phyloP scores from a whole-genome alignment of 2,797 vertebrate species.

The Schizothorax lantsangensis region DNA sequence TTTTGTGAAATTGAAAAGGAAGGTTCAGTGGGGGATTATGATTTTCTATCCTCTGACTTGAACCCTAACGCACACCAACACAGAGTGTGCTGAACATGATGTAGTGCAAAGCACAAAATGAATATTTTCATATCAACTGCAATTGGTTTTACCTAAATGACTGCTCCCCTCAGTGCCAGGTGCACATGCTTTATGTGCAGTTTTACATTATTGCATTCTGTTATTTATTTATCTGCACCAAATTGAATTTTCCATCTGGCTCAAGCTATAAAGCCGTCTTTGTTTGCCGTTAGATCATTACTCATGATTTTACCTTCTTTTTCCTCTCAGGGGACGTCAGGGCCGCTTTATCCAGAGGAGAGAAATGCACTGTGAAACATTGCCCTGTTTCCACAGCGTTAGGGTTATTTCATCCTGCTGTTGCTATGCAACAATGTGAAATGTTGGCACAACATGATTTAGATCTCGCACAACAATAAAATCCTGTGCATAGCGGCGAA shows the following conservation, averaged over 20 bases:
- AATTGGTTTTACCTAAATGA: constrained; percentile 57
- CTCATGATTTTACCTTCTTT: constrained; percentile 62
- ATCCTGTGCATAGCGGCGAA: constrained; percentile 58
- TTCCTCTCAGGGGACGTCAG: constrained; percentile 62
- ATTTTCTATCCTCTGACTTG: constrained; percentile 27
- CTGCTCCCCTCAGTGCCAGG: constrained; percentile 55
- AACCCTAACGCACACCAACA: constrained; percentile 8
- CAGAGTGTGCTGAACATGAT: constrained; percentile 32
- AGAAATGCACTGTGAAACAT: constrained; percentile 65
- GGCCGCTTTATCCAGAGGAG: constrained; percentile 64
- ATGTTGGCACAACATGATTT: constrained; percentile 69
- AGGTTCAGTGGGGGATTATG: neutral
- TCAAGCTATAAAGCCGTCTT: constrained; percentile 64
- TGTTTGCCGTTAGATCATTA: constrained; percentile 63
- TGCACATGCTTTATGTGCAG: constrained; percentile 61
- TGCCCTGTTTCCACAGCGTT: constrained; percentile 63
- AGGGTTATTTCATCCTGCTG: constrained; percentile 64
- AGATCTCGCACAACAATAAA: constrained; percentile 67
- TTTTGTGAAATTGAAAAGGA: constrained; percentile 32
- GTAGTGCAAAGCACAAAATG: constrained; percentile 47
- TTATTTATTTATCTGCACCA: constrained; percentile 67
- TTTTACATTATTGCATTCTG: constrained; percentile 67
- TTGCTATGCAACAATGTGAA: constrained; percentile 71
- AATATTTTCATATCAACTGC: constrained; percentile 52
- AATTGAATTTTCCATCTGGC: constrained; percentile 66